Percentiles rank a stretch among this genome's conserved stretches.
Evolutionary conservation across 2,888 invertebrate genomes (phyloP).

Genomic region (Amorpha juglandis): DNA sequence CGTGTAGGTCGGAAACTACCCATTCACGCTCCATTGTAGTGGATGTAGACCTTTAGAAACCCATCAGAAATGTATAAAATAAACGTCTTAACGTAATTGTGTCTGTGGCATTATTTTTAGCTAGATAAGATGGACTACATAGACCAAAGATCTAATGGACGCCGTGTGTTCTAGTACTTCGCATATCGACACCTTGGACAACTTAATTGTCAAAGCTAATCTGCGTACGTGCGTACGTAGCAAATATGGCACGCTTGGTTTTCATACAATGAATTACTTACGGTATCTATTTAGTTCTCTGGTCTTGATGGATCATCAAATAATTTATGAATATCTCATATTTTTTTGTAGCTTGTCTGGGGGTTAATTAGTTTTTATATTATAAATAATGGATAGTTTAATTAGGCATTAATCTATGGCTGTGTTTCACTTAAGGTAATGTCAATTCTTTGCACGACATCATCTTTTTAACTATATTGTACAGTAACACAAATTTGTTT

Average conservation of each 20-base stretch:
- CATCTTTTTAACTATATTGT: conserved; percentile 72
- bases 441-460: conserved; percentile 83
- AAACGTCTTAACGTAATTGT: conserved; percentile 14
- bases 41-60: conserved; percentile 17
- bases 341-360: conserved; percentile 46
- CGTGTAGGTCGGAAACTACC: background rate
- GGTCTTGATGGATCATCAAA: conserved; percentile 33
- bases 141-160: too few species aligned
- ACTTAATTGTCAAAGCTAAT: too few species aligned
- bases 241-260: too few species aligned
- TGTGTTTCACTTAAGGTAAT: conserved; percentile 82
- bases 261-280: too few species aligned
- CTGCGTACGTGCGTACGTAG: too few species aligned
- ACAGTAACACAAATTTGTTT: conserved; percentile 68
- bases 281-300: too few species aligned
- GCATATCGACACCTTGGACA: too few species aligned
- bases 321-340: conserved; percentile 45
- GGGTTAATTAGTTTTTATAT: conserved; percentile 53
- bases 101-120: conserved; percentile 37
- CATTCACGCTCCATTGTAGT: background rate
- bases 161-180: too few species aligned
- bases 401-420: conserved; percentile 77
- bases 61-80: conserved; percentile 40
- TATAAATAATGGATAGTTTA: conserved; percentile 37
- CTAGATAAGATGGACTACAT: conserved; percentile 34